Conservation (phyloP, 2,888 invertebrate species). For the Drosophila kokeensis region DNA sequence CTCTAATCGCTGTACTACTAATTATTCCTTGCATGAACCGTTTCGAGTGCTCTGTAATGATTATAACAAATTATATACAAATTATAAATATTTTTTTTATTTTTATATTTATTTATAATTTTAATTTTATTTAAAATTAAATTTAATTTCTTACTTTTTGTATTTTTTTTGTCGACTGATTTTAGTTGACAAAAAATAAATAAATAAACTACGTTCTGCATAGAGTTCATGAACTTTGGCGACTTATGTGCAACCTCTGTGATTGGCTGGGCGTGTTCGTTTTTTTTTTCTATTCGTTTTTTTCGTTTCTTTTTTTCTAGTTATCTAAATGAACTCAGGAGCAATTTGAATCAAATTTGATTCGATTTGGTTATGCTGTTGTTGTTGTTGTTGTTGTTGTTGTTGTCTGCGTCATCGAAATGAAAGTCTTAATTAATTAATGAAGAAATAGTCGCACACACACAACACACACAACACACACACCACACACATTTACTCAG, state of each 20-base stretch:
- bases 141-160: no score
- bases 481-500: background rate
- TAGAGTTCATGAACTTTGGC: background rate
- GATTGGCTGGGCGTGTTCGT: slow-evolving; percentile 5
- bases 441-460: slow-evolving; percentile 27
- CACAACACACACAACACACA: background rate
- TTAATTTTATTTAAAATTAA: no score
- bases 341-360: slow-evolving; percentile 23
- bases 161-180: no score
- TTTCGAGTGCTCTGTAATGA: no score
- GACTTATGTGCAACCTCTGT: background rate
- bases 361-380: slow-evolving; percentile 13
- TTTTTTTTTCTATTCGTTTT: background rate
- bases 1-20: no score
- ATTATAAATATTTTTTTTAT: no score
- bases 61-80: no score
- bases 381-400: slow-evolving; percentile 14
- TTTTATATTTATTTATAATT: no score
- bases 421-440: slow-evolving; percentile 66
- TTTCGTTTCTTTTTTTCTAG: background rate
- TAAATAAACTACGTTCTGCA: background rate
- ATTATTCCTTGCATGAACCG: no score
- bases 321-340: slow-evolving; percentile 8
- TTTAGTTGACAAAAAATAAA: no score
- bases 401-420: slow-evolving; percentile 45